Base-by-base conservation (phyloP, 2,113 vertebrate genomes). In the Plecturocebus donacophilus region DNA sequence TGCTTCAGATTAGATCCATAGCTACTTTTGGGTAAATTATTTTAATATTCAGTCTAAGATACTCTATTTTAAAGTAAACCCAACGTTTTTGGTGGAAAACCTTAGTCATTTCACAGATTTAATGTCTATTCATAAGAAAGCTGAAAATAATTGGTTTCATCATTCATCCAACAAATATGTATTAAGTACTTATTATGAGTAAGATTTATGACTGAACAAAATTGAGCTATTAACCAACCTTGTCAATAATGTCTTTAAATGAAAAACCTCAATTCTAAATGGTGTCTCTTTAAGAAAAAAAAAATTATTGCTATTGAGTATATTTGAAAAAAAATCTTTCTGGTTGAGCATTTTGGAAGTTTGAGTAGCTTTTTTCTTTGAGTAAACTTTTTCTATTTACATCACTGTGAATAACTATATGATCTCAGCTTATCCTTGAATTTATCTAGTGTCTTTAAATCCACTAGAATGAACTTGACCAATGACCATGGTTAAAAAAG, bases 341-440 rank as follows among this genome's bases (percentile, higher is more conserved):
- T 91, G 52, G 73, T 4, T 87, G n/a, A 82, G 9, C 17, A 92
- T 84, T 91, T 96, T 79, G 56, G 11, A 95, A 87, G 76, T 92
- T 85, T 94, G n/a, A 82, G 2, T 81, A 82, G 88, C n/a, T 91
- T 90, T 68, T 83, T 73, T 58, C 61, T 54, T 38, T 56, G 42
- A 90, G 54, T 92, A 94, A 94, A 90, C 64, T 90, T 61, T 92
- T 85, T 97, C 96, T 96, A 90, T 96, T 89, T 96, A 80, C 13
- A 87, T 80, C 84, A 76, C 92, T 95, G 20, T 90, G 58, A 89
- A 90, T 86, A 91, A 94, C 73, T 70, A 30, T 73, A 52, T 87
- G 75, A 96, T 97, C 81, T 97, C 85, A 96, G 75, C 42, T 87
- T 94, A 97, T 95, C 58, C 80, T 89, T 93, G 73, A 86, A 85